A percentile compares a stretch with the other conserved stretches of the same genome.
phyloP scores from a whole-genome alignment of 2,888 invertebrate species.

The Caenorhabditis drosophilae region DNA sequence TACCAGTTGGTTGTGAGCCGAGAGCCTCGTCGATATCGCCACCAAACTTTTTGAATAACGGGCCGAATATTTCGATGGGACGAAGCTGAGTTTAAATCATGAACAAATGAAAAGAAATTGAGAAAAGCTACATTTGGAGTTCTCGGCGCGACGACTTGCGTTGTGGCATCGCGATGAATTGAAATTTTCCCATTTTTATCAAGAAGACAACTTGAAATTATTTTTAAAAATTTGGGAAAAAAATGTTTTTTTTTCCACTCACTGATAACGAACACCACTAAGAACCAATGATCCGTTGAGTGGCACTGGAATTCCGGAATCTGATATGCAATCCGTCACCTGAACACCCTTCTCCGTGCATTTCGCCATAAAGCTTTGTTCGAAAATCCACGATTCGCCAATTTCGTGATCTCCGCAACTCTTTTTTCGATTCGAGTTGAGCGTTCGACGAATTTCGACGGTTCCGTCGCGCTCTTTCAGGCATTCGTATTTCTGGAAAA shows the following conservation, averaged over 20 bases:
- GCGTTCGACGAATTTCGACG: slow-evolving; percentile 46
- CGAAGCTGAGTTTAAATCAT: slow-evolving; percentile 33
- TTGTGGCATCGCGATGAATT: slow-evolving; percentile 31
- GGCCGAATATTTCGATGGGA: slow-evolving; percentile 46
- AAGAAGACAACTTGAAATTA: slow-evolving; percentile 28
- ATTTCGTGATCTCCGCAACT: slow-evolving; percentile 47
- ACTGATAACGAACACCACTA: slow-evolving; percentile 43
- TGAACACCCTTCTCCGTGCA: slow-evolving; percentile 44
- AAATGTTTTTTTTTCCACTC: neutral
- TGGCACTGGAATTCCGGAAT: slow-evolving; percentile 45
- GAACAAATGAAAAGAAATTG: neutral
- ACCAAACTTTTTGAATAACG: slow-evolving; percentile 45
- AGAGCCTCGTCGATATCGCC: slow-evolving; percentile 15
- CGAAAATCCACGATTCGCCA: slow-evolving; percentile 48
- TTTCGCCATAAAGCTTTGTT: slow-evolving; percentile 49
- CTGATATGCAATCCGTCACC: slow-evolving; percentile 50
- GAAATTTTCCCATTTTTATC: slow-evolving; percentile 38
- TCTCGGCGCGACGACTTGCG: slow-evolving; percentile 7
- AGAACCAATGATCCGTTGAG: slow-evolving; percentile 39
- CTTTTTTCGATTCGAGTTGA: slow-evolving; percentile 40
- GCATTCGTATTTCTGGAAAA: slow-evolving; percentile 51
- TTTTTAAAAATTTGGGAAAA: neutral
- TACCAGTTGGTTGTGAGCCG: neutral
- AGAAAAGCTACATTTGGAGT: slow-evolving; percentile 22
- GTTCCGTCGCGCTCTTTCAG: slow-evolving; percentile 41